A percentile compares a stretch with the other conserved stretches of the same genome.
Conservation (phyloP, 2,113 vertebrate genomes). For the Rattus rattus region DNA sequence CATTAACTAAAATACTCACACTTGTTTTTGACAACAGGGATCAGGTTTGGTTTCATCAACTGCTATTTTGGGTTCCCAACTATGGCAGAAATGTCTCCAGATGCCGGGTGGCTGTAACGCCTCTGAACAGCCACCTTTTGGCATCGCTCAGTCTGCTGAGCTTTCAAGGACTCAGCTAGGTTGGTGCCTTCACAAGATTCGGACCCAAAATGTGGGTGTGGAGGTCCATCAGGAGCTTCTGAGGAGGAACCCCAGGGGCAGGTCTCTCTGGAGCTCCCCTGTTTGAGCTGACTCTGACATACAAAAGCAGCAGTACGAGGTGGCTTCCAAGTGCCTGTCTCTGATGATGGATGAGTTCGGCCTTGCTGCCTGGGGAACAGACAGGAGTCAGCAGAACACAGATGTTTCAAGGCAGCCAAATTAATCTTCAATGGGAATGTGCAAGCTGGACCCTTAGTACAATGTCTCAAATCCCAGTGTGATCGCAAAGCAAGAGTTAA, state of each 20-base stretch:
- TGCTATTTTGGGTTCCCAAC: constrained; percentile 86
- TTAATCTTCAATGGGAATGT: constrained; percentile 84
- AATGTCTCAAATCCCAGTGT: constrained; percentile 79
- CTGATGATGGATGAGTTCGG: constrained; percentile 85
- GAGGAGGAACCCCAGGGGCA: constrained; percentile 22
- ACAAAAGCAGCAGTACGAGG: constrained; percentile 72
- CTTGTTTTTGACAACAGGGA: constrained; percentile 88
- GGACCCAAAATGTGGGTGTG: constrained; percentile 42
- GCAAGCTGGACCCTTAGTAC: constrained; percentile 80
- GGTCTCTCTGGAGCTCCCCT: constrained; percentile 67
- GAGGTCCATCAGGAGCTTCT: constrained; percentile 11
- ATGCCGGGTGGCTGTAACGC: constrained; percentile 71
- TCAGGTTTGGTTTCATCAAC: constrained; percentile 85
- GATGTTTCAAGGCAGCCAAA: constrained; percentile 83
- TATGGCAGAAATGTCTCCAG: constrained; percentile 85
- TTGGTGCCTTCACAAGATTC: constrained; percentile 56
- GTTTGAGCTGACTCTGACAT: constrained; percentile 49
- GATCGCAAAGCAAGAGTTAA: constrained; percentile 82
- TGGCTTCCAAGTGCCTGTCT: constrained; percentile 85
- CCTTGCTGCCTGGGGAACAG: constrained; percentile 75
- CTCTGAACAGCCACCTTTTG: constrained; percentile 85
- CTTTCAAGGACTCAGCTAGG: constrained; percentile 77
- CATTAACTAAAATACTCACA: constrained; percentile 87
- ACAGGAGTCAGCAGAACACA: constrained; percentile 85
- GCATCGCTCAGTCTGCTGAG: constrained; percentile 79